phyloP scores from a whole-genome alignment of 1,140 invertebrate species.

The Orchesella cincta region DNA sequence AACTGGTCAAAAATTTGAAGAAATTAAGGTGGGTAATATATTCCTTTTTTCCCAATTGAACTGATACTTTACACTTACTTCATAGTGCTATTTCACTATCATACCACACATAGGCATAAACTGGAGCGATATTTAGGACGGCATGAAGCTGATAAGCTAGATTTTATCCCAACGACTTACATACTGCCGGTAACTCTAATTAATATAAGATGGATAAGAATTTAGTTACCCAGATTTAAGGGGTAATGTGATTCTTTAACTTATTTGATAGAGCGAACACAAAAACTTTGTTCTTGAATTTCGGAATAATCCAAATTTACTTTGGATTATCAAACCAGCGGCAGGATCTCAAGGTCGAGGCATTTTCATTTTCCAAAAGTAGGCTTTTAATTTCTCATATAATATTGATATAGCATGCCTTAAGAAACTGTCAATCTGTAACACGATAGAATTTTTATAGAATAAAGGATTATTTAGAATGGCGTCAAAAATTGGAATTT shows the following conservation, averaged over 20 bases:
- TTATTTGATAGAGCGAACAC: slow-evolving; percentile 56
- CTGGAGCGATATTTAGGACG: slow-evolving; percentile 44
- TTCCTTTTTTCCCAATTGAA: neutral
- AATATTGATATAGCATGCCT: neutral
- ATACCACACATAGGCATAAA: slow-evolving; percentile 31
- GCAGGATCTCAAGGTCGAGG: slow-evolving; percentile 59
- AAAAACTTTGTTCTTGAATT: slow-evolving; percentile 61
- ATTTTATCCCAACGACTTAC: slow-evolving; percentile 58
- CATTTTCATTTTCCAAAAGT: slow-evolving; percentile 66
- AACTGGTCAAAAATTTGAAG: slow-evolving; percentile 65
- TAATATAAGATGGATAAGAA: neutral
- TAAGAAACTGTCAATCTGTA: neutral
- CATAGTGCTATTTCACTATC: too few relatives aligned
- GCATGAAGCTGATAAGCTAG: slow-evolving; percentile 55
- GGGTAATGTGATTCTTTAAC: slow-evolving; percentile 54
- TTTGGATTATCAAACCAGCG: slow-evolving; percentile 68
- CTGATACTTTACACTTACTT: too few relatives aligned
- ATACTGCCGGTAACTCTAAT: slow-evolving; percentile 55
- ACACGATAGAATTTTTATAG: slow-evolving; percentile 12
- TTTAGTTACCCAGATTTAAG: too few relatives aligned
- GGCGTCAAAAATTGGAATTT: slow-evolving; percentile 37
- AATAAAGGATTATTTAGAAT: slow-evolving; percentile 41
- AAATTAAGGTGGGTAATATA: slow-evolving; percentile 55
- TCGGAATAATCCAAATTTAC: slow-evolving; percentile 59
- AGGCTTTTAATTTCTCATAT: too few relatives aligned